Evolutionary conservation across 2,113 vertebrate genomes (phyloP), one percentile per base, ranked within the genome.

Genomic region (Dromaius novaehollandiae): DNA sequence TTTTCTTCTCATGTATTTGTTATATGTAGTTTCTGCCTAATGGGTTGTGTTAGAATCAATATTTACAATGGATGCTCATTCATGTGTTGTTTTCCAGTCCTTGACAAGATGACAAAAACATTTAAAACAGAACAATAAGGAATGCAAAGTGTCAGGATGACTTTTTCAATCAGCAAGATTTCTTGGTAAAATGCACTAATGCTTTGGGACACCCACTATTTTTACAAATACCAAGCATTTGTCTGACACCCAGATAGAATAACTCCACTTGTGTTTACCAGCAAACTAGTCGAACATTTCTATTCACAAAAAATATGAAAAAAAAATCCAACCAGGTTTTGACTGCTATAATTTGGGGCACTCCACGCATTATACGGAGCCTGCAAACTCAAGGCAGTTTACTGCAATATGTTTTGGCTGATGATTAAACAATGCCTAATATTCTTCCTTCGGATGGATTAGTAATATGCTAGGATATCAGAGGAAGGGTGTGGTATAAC

Each of bases 1-100:
- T 92, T 63, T 82, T 89, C 28, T 69, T 74, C 34, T 92, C 15
- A 3, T 69, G 16, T 2, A 9, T 88, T 93, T 75, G 26, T 76
- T 82, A 40, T 38, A n/a, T 32, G 16, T 48, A 44, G 5, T 69
- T 12, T 64, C 30, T 83, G 38, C 34, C 58, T 83, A 82, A 95
- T 63, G 73, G 40, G 10, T 85, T 91, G 66, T 53, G 76, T 69
- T 88, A 89, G 58, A 93, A 89, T 92, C 58, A 76, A 88, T 96
- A 91, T 87, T 96, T 95, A 92, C 44, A 70, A 66, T 70, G 79
- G 69, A 68, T 82, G 53, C 36, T 91, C 65, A 58, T 87, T 95
- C 58, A 22, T 66, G n/a, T 84, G 42, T 18, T 94, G 48, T 58
- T 95, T 89, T 88, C 36, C 63, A 88, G 70, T 77, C 44, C 44